Evolutionary conservation across 2,113 vertebrate species (phyloP).

Genomic region (Taxidea taxus): DNA sequence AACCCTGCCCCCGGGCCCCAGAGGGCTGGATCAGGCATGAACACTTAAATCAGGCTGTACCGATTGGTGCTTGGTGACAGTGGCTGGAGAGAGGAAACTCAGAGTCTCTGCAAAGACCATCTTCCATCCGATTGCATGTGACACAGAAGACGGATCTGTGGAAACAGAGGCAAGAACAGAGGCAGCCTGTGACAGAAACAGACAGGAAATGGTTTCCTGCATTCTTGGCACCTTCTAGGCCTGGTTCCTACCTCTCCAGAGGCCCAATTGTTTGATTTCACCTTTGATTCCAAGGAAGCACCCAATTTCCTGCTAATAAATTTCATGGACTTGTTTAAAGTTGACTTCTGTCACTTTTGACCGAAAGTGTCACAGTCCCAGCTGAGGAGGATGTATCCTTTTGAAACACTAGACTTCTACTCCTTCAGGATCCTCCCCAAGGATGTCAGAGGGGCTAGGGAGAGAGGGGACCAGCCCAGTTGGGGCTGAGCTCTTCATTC

Average conservation of each 20-base stretch:
- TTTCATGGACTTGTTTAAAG: not conserved
- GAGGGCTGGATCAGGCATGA: not conserved
- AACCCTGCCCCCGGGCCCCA: no score
- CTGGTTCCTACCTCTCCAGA: not conserved
- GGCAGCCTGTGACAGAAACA: not conserved
- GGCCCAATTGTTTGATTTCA: not conserved
- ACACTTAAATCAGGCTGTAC: not conserved
- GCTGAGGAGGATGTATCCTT: not conserved
- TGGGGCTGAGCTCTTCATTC: not conserved
- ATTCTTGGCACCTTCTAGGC: not conserved
- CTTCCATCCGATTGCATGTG: not conserved
- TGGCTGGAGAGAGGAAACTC: not conserved
- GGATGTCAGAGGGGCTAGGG: not conserved
- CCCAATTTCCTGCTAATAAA: not conserved
- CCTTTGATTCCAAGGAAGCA: not conserved
- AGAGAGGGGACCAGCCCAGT: not conserved
- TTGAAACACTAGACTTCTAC: not conserved
- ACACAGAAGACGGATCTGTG: not conserved
- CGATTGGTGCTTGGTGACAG: not conserved
- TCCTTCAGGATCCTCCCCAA: not conserved
- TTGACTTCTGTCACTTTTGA: not conserved
- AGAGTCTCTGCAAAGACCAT: no score
- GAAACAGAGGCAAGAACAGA: not conserved
- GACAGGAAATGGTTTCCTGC: not conserved
- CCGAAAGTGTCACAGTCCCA: not conserved